Base-by-base conservation (phyloP, 1,140 invertebrate species). In the Rhyzopertha dominica region DNA sequence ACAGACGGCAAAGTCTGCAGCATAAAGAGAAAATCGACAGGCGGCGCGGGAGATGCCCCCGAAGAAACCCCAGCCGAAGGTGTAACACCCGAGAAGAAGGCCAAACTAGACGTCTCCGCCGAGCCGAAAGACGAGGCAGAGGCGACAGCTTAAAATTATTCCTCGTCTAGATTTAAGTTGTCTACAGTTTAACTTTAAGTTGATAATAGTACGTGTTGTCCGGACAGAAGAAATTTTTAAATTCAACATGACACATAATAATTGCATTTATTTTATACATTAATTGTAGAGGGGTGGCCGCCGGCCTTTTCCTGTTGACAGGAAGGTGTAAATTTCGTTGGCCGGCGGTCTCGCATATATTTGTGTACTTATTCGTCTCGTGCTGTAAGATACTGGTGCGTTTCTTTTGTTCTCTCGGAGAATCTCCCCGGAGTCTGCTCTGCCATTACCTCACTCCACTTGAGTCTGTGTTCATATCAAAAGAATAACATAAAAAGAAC, bases 1-100 rank as follows among this genome's bases (percentile, higher is more conserved):
- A n/a, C n/a, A n/a, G n/a, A n/a, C n/a, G 58, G 61, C 52, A 42
- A 49, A 69, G 65, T 66, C 57, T 73, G 71, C 48, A 68, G 72
- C 52, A 75, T 81, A 65, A 85, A 85, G 66, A 81, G 82, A 73
- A 85, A 84, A 77, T 84, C 81, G 22, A 74, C 74, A 16, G 65
- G 67, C 10, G 72, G 68, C 3, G 80, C 78, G 43, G 58, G 54
- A 32, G 53, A 47, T 20, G 72, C 73, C 23, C 73, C 72, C n/a
- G 73, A 71, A 28, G 71, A 66, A 28, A 57, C 64, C 29, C 53
- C 64, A 2, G 58, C 67, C 12, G 78, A 81, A 47, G 79, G 74
- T 37, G 75, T 74, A 12, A 78, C 75, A 53, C 80, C 78, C 12
- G 81, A 82, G 55, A 85, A 85, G 66, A 85, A 85, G 53, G 75